Percentiles rank a stretch among this genome's conserved stretches.
Evolutionary conservation across 92 coral and sea anemone species (phyloP).

Genomic region (Zoanthus sansibaricus): DNA sequence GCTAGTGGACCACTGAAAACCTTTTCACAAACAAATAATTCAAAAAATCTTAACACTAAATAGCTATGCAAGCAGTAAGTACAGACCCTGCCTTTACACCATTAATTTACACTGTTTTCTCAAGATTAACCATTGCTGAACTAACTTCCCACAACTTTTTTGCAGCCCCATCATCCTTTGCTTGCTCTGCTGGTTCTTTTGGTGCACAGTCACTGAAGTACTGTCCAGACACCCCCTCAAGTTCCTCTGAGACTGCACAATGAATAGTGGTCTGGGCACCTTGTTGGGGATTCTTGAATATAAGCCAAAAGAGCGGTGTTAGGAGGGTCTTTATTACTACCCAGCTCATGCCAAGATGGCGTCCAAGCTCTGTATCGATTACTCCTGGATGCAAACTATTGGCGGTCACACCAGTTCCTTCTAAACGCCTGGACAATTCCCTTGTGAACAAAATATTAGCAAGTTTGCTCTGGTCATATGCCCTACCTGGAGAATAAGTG

Average conservation of each 20-base stretch:
- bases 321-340: neutral
- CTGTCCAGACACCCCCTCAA: conserved; percentile 83
- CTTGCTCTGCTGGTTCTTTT: conserved; percentile 51
- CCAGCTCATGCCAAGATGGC: conserved; percentile 42
- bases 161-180: conserved; percentile 82
- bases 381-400: conserved; percentile 84
- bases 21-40: no score
- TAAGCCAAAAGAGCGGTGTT: conserved; percentile 60
- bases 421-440: conserved; percentile 79
- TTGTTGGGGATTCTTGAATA: conserved; percentile 66
- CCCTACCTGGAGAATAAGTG: conserved; percentile 60
- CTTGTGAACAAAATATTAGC: conserved; percentile 88
- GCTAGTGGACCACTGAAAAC: neutral
- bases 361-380: conserved; percentile 61
- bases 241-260: conserved; percentile 87
- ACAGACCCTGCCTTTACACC: no score
- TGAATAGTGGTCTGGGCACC: conserved; percentile 86
- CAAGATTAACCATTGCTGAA: conserved; percentile 41
- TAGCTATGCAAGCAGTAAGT: no score
- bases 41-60: no score
- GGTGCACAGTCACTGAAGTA: conserved; percentile 80
- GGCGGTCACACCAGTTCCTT: conserved; percentile 81
- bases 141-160: conserved; percentile 88
- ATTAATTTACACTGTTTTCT: conserved; percentile 21
- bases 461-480: conserved; percentile 84